Base-by-base conservation (phyloP, 2,113 vertebrate species). In the Malaclemys terrapin region DNA sequence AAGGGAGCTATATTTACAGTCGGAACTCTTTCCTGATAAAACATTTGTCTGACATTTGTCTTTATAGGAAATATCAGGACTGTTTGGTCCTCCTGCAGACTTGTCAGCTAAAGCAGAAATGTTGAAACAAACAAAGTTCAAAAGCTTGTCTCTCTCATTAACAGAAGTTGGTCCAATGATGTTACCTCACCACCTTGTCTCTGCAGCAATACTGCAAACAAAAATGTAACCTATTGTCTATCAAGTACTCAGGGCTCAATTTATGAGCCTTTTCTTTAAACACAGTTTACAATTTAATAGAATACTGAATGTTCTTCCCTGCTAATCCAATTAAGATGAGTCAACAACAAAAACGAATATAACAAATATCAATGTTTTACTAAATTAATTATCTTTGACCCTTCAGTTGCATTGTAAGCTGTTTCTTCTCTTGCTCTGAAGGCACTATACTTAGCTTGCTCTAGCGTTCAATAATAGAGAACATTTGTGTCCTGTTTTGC, bases 351-450 rank as follows among this genome's bases (percentile, higher is more conserved):
- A 78, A 57, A 88, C 1, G 5, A 62, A 62, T 42, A 53, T 87
- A 82, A 93, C 29, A 95, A 88, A 89, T 50, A 53, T 45, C 88
- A 83, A 69, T 87, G 49, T 94, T 93, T 87, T 83, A 52, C n/a
- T 75, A 35, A 88, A 87, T 31, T 87, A 86, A 85, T 31, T 91
- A 49, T 82, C 69, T 20, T 56, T 78, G 56, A 19, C 82, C 42
- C 8, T 89, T 59, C 12, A 49, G 45, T 5, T 82, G 3, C 62
- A 84, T 84, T 90, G 92, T 56, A 50, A 76, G 62, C 24, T 80
- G 35, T 59, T 31, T 49, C 84, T 90, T 90, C 54, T 88, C 92
- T 42, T 88, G 8, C 5, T 42, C 35, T 80, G 47, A 87, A 62
- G 2, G 22, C 24, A 19, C 35, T 91, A 38, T 38, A 84, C 89